Conservation (phyloP, 2,888 invertebrate species). For the Priocnemis perturbator region DNA sequence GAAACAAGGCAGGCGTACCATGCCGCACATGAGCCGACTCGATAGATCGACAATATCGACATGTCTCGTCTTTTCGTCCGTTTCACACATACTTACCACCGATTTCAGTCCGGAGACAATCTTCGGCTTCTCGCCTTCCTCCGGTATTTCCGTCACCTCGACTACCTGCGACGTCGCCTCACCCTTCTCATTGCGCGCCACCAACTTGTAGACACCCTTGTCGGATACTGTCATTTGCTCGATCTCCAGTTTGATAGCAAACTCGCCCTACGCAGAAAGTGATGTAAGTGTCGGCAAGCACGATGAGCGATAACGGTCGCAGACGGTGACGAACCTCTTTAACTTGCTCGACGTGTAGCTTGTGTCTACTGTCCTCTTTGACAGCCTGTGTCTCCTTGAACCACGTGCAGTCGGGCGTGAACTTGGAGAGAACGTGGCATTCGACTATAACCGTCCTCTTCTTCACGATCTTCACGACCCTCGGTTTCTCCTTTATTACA, state of each 20-base stretch:
- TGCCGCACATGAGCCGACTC: not conserved
- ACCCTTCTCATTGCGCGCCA: conserved; percentile 95
- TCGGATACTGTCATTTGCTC: conserved; percentile 87
- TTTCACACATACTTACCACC: conserved; percentile 78
- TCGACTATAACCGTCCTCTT: conserved; percentile 95
- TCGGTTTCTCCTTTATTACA: conserved; percentile 94
- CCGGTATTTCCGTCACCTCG: conserved; percentile 89
- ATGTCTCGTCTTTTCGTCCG: too few relatives aligned
- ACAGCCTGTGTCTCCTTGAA: conserved; percentile 90
- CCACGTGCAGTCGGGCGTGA: conserved; percentile 95
- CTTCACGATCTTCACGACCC: conserved; percentile 92
- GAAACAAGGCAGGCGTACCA: conserved; percentile 32
- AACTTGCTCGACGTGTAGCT: conserved; percentile 86
- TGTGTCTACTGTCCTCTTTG: conserved; percentile 85
- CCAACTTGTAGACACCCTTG: conserved; percentile 92
- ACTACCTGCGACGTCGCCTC: conserved; percentile 93
- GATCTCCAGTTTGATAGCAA: conserved; percentile 92
- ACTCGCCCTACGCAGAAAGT: conserved; percentile 84
- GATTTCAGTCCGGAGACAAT: conserved; percentile 86
- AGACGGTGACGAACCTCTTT: conserved; percentile 84
- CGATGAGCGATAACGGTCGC: not conserved
- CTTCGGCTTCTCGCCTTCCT: conserved; percentile 87
- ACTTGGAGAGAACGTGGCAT: conserved; percentile 94
- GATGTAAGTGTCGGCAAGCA: not conserved
- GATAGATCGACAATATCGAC: not conserved